These are phyloP conservation scores for Formicarius rufipectus DNA, from an alignment of 2,113 vertebrate genomes.

Conservation along the genomic window DNA sequence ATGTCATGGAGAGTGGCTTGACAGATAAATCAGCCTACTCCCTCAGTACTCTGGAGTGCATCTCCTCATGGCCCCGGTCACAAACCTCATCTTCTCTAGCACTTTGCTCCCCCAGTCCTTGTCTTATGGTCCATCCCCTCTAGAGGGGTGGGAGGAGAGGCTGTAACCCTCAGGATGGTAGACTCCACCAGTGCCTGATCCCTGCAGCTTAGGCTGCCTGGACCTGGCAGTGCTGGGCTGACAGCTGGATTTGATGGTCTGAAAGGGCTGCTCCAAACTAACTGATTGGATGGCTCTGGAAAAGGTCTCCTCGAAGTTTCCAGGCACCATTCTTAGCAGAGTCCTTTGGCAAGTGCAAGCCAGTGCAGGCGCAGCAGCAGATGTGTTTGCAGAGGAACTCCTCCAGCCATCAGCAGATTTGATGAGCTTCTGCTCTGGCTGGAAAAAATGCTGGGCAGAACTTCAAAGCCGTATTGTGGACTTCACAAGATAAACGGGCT, in stretches of 20 bases:
- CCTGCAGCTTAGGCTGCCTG: neutral
- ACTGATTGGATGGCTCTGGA: neutral
- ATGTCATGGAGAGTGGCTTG: neutral
- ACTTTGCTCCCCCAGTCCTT: neutral
- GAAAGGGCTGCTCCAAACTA: neutral
- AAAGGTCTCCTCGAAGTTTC: neutral
- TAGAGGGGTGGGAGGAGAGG: neutral
- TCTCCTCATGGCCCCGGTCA: neutral
- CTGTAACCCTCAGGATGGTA: neutral
- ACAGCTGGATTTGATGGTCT: neutral
- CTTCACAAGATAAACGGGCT: neutral
- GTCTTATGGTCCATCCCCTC: neutral
- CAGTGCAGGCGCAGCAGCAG: neutral
- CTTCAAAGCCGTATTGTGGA: constrained; percentile 24
- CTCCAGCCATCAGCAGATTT: constrained; percentile 41
- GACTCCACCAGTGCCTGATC: neutral
- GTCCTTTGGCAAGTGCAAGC: neutral
- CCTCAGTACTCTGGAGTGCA: neutral
- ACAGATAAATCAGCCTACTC: neutral
- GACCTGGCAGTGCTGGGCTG: neutral
- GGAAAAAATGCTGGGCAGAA: neutral
- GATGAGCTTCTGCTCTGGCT: neutral
- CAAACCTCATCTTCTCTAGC: neutral
- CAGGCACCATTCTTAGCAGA: neutral
- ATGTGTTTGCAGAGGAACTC: constrained; percentile 30